These are phyloP conservation scores for Tenthredo mesomela DNA, from an alignment of 2,888 invertebrate species.

Conservation along the genomic window DNA sequence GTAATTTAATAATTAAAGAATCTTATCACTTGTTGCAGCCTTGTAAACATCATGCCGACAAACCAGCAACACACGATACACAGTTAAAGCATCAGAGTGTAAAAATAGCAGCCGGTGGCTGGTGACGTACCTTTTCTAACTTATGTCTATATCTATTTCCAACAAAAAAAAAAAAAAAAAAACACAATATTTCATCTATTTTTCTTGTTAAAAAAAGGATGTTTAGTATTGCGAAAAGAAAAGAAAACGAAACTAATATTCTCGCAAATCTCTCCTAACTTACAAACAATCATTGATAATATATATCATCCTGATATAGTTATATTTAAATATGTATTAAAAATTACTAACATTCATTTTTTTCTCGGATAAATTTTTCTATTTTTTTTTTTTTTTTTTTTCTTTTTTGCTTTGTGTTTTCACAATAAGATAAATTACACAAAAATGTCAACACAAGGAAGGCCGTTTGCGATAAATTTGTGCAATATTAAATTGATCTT, in stretches of 20 bases:
- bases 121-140: conserved; percentile 69
- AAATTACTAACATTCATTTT: conserved; percentile 4
- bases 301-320: conserved; percentile 22
- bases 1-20: neutral
- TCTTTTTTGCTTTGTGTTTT: neutral
- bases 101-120: conserved; percentile 65
- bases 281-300: neutral
- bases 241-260: conserved; percentile 6
- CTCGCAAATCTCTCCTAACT: conserved; percentile 12
- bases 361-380: neutral
- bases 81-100: conserved; percentile 59
- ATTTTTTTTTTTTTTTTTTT: neutral
- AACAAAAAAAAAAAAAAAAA: conserved; percentile 32
- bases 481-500: conserved; percentile 34
- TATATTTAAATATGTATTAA: conserved; percentile 8
- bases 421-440: neutral
- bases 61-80: conserved; percentile 62
- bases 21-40: conserved; percentile 65
- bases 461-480: neutral
- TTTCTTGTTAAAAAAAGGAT: conserved; percentile 26
- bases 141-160: conserved; percentile 66
- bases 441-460: neutral
- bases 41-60: conserved; percentile 66
- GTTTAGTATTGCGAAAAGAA: conserved; percentile 26
- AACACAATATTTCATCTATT: conserved; percentile 59